phyloP scores from a whole-genome alignment of 2,888 invertebrate species.

The Ormyrus labotus region DNA sequence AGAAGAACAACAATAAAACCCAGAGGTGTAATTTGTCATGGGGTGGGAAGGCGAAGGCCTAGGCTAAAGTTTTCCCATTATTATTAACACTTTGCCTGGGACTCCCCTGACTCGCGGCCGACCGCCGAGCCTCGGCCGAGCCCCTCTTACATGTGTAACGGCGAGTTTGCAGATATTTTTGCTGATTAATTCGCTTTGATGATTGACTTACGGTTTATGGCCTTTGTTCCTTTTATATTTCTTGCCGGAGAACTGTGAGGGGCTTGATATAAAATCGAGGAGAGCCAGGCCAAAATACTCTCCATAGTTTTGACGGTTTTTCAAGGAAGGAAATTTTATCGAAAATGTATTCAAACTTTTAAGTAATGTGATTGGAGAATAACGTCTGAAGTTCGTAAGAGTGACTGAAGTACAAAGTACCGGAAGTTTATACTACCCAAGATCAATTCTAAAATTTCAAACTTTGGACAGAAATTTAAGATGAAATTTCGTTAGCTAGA shows the following conservation, averaged over 20 bases:
- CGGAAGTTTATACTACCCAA: neutral
- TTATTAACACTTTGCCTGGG: slow-evolving; percentile 67
- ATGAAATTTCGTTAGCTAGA: slow-evolving; percentile 6
- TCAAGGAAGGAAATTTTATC: no score
- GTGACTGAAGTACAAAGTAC: slow-evolving; percentile 3
- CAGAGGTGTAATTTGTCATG: slow-evolving; percentile 70
- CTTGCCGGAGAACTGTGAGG: no score
- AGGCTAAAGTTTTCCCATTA: slow-evolving; percentile 70
- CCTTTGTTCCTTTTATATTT: no score
- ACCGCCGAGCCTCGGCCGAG: slow-evolving; percentile 18
- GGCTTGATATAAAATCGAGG: no score
- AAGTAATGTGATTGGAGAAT: no score
- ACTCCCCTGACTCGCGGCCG: slow-evolving; percentile 25
- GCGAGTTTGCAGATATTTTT: no score
- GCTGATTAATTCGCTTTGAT: no score
- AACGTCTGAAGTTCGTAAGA: neutral
- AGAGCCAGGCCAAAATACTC: no score
- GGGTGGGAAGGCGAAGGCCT: slow-evolving; percentile 59
- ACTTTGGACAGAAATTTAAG: slow-evolving; percentile 7
- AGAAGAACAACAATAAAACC: slow-evolving; percentile 69
- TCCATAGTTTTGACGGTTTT: no score
- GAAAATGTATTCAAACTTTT: no score
- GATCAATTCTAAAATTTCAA: slow-evolving; percentile 13
- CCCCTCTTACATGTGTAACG: neutral
- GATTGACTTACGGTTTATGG: no score